Evolutionary conservation across 2,113 vertebrate genomes (phyloP).

Genomic region (Dasyurus viverrinus): DNA sequence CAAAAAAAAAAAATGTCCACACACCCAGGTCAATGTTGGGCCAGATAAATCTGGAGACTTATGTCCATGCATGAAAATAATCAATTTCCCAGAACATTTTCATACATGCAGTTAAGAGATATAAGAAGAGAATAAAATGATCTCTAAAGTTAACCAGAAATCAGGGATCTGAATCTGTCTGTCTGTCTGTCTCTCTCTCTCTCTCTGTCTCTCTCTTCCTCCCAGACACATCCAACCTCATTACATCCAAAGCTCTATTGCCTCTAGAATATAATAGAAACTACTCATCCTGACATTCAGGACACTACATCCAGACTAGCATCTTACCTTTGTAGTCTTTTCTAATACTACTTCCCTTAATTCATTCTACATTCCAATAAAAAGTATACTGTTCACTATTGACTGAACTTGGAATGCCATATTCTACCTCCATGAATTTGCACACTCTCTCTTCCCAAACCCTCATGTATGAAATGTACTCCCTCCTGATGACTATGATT

Average conservation of each 20-base stretch:
- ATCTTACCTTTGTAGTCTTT: neutral
- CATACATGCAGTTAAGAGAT: neutral
- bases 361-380: neutral
- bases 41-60: neutral
- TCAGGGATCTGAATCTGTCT: neutral
- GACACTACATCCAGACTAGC: neutral
- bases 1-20: neutral
- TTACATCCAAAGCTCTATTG: neutral
- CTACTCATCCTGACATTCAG: neutral
- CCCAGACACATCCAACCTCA: neutral
- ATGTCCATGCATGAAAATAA: neutral
- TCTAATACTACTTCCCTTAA: neutral
- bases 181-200: no score
- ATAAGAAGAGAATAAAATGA: neutral
- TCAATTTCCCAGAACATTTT: neutral
- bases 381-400: neutral
- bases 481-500: neutral
- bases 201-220: no score
- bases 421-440: neutral
- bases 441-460: neutral
- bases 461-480: neutral
- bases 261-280: neutral
- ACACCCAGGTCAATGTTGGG: neutral
- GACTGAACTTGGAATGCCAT: neutral
- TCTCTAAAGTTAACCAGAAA: neutral